Percentiles rank a stretch among this genome's conserved stretches.
Conservation (phyloP, 2,113 vertebrate genomes). For the Madoqua kirkii region DNA sequence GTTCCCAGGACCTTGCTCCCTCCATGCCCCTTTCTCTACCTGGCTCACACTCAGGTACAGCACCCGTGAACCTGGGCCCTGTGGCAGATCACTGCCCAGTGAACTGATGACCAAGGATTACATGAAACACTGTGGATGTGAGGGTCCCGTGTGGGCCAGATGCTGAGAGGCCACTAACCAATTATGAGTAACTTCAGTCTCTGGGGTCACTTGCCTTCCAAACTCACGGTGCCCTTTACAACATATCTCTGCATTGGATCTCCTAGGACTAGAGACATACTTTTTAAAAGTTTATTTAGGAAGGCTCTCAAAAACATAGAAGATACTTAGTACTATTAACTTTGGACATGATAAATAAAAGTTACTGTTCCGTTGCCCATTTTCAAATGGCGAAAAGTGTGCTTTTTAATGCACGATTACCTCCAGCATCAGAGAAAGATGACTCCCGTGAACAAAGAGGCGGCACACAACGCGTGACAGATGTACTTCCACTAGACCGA, state of each 20-base stretch:
- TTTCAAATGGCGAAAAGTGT: neutral
- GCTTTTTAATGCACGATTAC: neutral
- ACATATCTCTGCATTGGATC: neutral
- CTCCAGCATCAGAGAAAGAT: neutral
- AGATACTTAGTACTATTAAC: neutral
- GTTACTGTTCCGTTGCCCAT: neutral
- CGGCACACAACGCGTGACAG: accelerated
- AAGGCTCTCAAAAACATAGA: neutral
- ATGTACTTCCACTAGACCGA: too few species aligned
- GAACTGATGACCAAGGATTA: neutral
- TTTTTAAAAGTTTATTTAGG: neutral
- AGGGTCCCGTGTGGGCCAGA: neutral
- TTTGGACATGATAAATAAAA: neutral
- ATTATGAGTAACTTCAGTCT: too few species aligned
- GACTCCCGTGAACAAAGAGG: neutral
- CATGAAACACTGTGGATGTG: neutral
- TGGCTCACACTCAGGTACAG: neutral
- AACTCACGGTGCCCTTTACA: accelerated
- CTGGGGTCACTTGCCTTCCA: neutral
- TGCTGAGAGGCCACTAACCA: neutral
- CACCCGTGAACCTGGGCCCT: neutral
- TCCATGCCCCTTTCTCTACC: neutral
- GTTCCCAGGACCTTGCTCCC: accelerated
- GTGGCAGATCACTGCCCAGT: neutral
- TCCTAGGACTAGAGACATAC: neutral